A percentile compares a stretch with the other conserved stretches of the same genome.
Conservation (phyloP, 2,888 invertebrate species). For the Hypomecis punctinalis region DNA sequence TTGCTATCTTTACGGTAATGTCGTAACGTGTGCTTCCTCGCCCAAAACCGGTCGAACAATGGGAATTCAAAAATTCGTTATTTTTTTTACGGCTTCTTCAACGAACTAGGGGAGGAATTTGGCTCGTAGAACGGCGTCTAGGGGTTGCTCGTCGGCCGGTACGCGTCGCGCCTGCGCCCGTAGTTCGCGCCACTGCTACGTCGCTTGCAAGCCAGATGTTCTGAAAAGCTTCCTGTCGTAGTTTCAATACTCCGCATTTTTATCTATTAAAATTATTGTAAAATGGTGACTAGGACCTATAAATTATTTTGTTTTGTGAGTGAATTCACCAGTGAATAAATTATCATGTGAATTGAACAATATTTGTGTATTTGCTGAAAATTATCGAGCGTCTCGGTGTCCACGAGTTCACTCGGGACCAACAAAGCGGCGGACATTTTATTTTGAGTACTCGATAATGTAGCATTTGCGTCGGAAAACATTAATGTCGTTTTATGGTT, state of each 20-base stretch:
- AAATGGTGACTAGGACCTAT: slow-evolving; percentile 78
- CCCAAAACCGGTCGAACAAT: slow-evolving; percentile 77
- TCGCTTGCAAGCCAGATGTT: slow-evolving; percentile 84
- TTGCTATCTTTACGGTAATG: background rate
- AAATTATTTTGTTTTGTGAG: slow-evolving; percentile 68
- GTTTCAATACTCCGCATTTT: slow-evolving; percentile 75
- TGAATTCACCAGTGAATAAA: slow-evolving; percentile 73
- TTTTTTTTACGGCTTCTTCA: slow-evolving; percentile 79
- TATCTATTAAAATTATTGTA: slow-evolving; percentile 69
- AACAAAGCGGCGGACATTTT: slow-evolving; percentile 86
- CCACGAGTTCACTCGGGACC: slow-evolving; percentile 85
- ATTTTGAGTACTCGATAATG: slow-evolving; percentile 86
- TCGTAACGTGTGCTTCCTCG: slow-evolving; percentile 30
- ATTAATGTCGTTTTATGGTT: slow-evolving; percentile 84
- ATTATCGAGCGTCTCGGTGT: slow-evolving; percentile 83
- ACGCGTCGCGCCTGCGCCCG: slow-evolving; percentile 84
- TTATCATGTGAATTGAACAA: slow-evolving; percentile 73
- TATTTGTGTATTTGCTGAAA: slow-evolving; percentile 69
- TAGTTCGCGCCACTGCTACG: slow-evolving; percentile 85
- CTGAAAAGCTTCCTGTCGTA: slow-evolving; percentile 83
- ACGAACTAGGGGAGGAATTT: slow-evolving; percentile 77
- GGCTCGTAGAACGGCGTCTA: slow-evolving; percentile 69
- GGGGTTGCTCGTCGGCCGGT: slow-evolving; percentile 78
- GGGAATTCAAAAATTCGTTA: slow-evolving; percentile 81
- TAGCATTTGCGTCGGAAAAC: slow-evolving; percentile 83